Conservation (phyloP, 1,140 invertebrate species). For the Eulimnadia texana region DNA sequence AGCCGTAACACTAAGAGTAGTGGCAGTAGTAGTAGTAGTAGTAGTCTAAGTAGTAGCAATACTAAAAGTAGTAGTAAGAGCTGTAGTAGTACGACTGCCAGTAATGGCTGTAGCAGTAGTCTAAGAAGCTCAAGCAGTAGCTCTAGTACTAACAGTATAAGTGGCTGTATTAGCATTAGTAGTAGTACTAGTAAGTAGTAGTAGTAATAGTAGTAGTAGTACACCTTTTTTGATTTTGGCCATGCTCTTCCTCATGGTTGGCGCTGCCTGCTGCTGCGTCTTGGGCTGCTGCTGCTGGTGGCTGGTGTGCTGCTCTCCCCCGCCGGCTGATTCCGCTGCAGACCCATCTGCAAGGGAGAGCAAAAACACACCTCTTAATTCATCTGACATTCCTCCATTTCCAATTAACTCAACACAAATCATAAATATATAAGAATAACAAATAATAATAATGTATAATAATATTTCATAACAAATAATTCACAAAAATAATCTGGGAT, state of each 20-base stretch:
- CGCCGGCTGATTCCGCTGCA: slow-evolving; percentile 10
- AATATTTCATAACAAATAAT: background rate
- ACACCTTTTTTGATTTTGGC: background rate
- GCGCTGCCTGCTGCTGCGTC: background rate
- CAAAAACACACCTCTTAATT: background rate
- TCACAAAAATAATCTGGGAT: background rate
- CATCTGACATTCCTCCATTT: background rate
- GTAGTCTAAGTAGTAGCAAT: no score
- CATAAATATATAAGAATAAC: background rate
- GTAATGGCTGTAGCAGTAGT: no score
- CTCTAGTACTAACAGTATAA: no score
- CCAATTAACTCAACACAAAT: background rate
- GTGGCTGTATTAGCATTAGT: no score
- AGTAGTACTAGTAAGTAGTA: no score
- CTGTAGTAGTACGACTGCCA: no score
- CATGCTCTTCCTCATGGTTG: background rate
- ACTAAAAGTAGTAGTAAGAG: no score
- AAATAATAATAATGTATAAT: background rate
- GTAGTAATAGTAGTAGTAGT: background rate
- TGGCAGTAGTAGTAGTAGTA: no score
- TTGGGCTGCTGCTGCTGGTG: background rate
- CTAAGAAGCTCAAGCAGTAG: no score
- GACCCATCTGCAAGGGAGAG: slow-evolving; percentile 10
- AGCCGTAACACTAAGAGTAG: no score
- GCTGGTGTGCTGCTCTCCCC: slow-evolving; percentile 6